Evolutionary conservation across 2,888 invertebrate species (phyloP).

Genomic region (Diogma glabrata): DNA sequence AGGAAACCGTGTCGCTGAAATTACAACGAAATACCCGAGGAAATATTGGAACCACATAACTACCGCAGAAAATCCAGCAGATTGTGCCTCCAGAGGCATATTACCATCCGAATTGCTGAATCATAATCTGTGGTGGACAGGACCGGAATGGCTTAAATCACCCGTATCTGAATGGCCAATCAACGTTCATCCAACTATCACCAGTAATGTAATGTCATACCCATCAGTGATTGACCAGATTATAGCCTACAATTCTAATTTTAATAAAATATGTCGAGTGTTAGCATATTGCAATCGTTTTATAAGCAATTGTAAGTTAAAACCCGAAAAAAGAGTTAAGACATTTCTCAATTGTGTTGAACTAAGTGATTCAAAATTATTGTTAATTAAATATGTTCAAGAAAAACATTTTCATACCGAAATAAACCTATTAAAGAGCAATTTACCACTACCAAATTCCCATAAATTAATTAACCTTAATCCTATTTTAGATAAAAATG

Average conservation of each 20-base stretch:
- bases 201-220: background rate
- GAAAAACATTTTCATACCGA: background rate
- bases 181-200: background rate
- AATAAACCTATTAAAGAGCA: background rate
- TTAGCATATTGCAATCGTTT: background rate
- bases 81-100: background rate
- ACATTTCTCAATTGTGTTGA: background rate
- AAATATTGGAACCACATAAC: slow-evolving; percentile 1
- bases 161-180: background rate
- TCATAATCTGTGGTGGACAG: background rate
- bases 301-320: background rate
- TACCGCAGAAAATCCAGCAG: background rate
- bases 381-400: too few relatives aligned
- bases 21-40: background rate
- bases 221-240: too few relatives aligned
- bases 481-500: background rate
- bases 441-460: background rate
- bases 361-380: too few relatives aligned
- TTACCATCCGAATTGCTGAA: background rate
- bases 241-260: too few relatives aligned
- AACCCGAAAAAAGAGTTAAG: background rate
- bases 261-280: too few relatives aligned
- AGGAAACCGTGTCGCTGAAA: background rate
- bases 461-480: background rate
- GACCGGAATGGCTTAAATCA: background rate